These are phyloP conservation scores for Megaceryle torquata DNA, from an alignment of 2,113 vertebrate species.

Conservation along the genomic window DNA sequence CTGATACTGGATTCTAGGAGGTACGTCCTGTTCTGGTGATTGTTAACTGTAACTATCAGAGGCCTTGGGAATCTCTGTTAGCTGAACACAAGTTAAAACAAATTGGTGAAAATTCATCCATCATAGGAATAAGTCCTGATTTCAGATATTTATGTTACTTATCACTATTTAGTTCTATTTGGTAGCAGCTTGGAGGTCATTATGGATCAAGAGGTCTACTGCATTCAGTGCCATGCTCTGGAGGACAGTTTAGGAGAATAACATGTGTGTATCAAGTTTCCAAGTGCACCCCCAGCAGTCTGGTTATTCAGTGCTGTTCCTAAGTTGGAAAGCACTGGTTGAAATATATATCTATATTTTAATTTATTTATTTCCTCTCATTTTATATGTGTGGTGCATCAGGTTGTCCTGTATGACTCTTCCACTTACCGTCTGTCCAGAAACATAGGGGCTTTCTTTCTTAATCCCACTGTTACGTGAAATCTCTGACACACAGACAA, in stretches of 20 bases:
- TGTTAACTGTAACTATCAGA: neutral
- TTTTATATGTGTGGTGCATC: neutral
- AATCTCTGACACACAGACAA: neutral
- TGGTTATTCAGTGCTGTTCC: neutral
- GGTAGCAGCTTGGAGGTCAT: neutral
- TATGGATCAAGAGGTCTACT: neutral
- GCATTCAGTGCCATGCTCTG: neutral
- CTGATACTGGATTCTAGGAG: conserved; percentile 66
- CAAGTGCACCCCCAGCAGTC: neutral
- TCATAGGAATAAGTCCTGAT: neutral
- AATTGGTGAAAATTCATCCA: neutral
- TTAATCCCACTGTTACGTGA: neutral
- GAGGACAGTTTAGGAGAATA: neutral
- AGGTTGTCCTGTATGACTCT: neutral
- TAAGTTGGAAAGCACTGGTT: neutral
- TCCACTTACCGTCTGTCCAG: neutral
- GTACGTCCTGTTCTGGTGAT: conserved; percentile 26
- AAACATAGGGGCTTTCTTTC: neutral
- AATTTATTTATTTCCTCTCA: neutral
- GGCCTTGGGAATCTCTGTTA: neutral
- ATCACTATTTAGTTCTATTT: neutral
- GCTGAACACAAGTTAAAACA: neutral
- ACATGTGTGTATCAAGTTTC: neutral
- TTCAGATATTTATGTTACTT: neutral
- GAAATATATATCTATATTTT: neutral